Percentiles rank a stretch among this genome's conserved stretches.
Evolutionary conservation across 92 coral and sea anemone species (phyloP).

Genomic region (Zoanthus gigantus): DNA sequence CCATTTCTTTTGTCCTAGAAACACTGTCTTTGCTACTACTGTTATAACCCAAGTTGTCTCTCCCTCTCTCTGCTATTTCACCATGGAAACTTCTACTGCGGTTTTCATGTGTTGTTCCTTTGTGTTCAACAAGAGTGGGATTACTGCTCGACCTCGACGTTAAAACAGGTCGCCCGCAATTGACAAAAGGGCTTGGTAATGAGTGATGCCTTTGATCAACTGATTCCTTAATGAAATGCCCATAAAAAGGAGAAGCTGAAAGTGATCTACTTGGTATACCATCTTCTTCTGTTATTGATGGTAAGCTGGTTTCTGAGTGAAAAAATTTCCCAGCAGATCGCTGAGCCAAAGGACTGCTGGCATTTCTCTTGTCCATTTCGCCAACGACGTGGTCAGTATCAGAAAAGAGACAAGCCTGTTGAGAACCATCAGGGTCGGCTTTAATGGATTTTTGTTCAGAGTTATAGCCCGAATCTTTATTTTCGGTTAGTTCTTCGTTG

Average conservation of each 20-base stretch:
- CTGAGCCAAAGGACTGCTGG: background rate
- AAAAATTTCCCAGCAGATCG: background rate
- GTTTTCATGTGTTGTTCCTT: conserved; percentile 17
- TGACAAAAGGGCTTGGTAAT: conserved; percentile 49
- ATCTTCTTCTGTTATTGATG: conserved; percentile 62
- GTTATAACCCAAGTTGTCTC: conserved; percentile 15
- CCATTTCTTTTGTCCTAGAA: background rate
- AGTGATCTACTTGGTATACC: background rate
- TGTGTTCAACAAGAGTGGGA: conserved; percentile 32
- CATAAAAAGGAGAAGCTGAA: conserved; percentile 17
- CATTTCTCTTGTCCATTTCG: background rate
- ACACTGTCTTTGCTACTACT: conserved; percentile 13
- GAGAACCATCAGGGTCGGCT: background rate
- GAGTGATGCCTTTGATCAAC: conserved; percentile 60
- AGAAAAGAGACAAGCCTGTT: background rate
- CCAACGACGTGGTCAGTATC: background rate
- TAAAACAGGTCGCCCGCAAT: conserved; percentile 39
- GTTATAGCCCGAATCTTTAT: background rate
- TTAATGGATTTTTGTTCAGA: background rate
- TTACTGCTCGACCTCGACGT: conserved; percentile 57
- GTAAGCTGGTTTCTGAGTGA: conserved; percentile 53
- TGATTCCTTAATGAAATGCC: conserved; percentile 42
- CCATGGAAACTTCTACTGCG: background rate
- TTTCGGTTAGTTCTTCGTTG: conserved; percentile 59
- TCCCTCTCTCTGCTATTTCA: background rate